phyloP scores from a whole-genome alignment of 2,888 invertebrate genomes.

The Pyrochroa serraticornis region DNA sequence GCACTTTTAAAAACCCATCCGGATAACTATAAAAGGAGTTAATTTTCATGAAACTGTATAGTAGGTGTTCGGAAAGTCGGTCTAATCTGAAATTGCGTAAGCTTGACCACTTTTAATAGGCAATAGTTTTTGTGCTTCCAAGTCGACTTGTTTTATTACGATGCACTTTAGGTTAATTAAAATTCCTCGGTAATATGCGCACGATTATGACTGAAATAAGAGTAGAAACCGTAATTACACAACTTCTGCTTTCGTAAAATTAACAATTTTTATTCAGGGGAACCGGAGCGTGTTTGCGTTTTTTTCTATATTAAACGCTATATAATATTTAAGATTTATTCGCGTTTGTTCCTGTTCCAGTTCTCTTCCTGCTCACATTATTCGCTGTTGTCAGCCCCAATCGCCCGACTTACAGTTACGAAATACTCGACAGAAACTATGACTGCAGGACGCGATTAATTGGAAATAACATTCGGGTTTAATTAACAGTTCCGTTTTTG shows the following conservation, averaged over 20 bases:
- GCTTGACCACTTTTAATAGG: conserved; percentile 1
- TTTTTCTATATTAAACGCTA: background rate
- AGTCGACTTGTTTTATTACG: conserved; percentile 28
- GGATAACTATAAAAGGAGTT: background rate
- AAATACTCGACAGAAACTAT: conserved; percentile 12
- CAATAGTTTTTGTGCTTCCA: background rate
- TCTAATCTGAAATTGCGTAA: background rate
- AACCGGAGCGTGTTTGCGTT: background rate
- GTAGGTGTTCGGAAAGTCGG: no score
- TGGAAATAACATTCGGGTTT: conserved; percentile 1
- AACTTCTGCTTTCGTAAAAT: background rate
- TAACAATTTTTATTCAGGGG: no score
- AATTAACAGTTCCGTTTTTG: no score
- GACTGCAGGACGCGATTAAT: conserved; percentile 9
- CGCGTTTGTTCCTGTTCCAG: conserved; percentile 24
- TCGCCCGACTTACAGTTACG: conserved; percentile 17
- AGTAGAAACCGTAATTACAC: conserved; percentile 1
- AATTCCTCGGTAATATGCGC: conserved; percentile 32
- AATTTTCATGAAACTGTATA: background rate
- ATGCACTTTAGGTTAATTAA: conserved; percentile 41
- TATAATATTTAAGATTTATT: conserved; percentile 14
- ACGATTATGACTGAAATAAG: background rate
- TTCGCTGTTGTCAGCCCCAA: conserved; percentile 15
- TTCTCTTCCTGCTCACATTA: conserved; percentile 29
- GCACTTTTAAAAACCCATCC: background rate